phyloP scores from a whole-genome alignment of 2,797 vertebrate species.

The Phyllotis vaccarum region DNA sequence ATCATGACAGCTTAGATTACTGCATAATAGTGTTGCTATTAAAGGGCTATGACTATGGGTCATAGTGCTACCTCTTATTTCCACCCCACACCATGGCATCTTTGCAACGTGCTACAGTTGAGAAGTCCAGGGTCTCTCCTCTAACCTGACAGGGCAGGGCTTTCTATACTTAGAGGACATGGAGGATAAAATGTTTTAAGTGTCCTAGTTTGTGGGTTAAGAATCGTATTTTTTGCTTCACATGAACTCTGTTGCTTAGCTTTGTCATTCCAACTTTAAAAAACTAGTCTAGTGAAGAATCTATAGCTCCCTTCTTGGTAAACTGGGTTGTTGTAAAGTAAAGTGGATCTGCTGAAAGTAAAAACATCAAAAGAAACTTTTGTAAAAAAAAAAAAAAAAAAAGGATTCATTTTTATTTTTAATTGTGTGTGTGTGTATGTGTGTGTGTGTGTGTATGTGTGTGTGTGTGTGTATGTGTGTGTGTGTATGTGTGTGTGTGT shows the following conservation, averaged over 20 bases:
- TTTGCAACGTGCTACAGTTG: neutral
- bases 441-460: too few relatives aligned
- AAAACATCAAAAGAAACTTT: constrained; percentile 4
- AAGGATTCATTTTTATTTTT: neutral
- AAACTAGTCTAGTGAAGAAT: neutral
- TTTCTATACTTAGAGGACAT: neutral
- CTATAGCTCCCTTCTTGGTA: neutral
- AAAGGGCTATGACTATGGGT: neutral
- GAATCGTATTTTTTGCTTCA: neutral
- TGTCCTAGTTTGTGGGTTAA: neutral
- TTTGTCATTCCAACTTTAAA: neutral
- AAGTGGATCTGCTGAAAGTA: neutral
- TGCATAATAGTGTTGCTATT: rapidly evolving
- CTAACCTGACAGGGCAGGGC: neutral
- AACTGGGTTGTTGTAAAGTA: neutral
- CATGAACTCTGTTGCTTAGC: neutral
- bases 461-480: too few relatives aligned
- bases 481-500: too few relatives aligned
- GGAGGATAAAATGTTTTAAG: neutral
- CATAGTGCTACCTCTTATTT: too few relatives aligned
- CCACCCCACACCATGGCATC: neutral
- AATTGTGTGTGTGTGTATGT: too few relatives aligned
- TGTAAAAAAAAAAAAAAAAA: neutral
- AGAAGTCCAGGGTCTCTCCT: neutral
- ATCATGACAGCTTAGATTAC: neutral